Percentiles rank a stretch among this genome's conserved stretches.
phyloP scores from a whole-genome alignment of 1,140 invertebrate genomes.

The Spodoptera frugiperda region DNA sequence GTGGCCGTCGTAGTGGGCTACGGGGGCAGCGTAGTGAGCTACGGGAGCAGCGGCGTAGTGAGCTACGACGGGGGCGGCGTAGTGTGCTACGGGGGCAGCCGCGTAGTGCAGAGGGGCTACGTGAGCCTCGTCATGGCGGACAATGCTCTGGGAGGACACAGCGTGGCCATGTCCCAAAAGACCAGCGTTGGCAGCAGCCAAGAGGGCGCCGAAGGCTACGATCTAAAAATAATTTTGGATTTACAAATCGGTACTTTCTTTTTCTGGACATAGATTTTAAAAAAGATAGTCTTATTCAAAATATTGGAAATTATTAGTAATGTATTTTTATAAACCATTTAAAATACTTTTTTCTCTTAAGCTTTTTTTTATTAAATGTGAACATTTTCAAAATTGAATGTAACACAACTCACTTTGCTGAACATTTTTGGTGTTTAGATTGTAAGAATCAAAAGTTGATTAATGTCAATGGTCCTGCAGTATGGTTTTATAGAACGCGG shows the following conservation, averaged over 20 bases:
- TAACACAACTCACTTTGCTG: conserved; percentile 72
- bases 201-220: conserved; percentile 56
- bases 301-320: too few species aligned
- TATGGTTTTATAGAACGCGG: conserved; percentile 78
- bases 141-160: conserved; percentile 72
- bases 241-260: neutral
- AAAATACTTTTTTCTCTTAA: neutral
- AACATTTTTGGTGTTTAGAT: conserved; percentile 73
- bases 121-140: conserved; percentile 63
- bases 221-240: conserved; percentile 15
- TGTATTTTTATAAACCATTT: too few species aligned
- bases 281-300: too few species aligned
- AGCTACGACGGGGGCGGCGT: conserved; percentile 29
- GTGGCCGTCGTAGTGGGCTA: conserved; percentile 47
- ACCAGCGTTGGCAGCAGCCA: conserved; percentile 66
- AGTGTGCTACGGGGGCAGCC: conserved; percentile 22
- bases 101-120: conserved; percentile 51
- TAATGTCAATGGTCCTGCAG: conserved; percentile 67
- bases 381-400: neutral
- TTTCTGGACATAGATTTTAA: neutral
- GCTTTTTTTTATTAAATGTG: neutral
- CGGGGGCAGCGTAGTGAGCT: conserved; percentile 33
- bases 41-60: conserved; percentile 46
- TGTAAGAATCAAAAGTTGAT: conserved; percentile 67
- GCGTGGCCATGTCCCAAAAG: conserved; percentile 61